Conservation (phyloP, 1,140 invertebrate genomes). For the Drosophila busckii region DNA sequence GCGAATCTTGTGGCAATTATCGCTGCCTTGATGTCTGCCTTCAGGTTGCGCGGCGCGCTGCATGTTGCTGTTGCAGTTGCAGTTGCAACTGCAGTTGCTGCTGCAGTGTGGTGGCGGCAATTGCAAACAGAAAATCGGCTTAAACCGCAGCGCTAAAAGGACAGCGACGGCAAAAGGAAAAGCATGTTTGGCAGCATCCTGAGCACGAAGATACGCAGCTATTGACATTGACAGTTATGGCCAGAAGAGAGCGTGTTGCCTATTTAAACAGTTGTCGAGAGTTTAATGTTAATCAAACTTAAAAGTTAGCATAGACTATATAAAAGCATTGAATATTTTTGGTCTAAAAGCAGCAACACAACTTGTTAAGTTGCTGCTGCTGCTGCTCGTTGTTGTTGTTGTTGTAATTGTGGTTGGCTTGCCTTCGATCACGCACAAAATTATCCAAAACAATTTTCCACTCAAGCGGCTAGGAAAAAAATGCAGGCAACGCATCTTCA, state of each 20-base stretch:
- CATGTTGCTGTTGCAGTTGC: conserved; percentile 2
- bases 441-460: conserved; percentile 73
- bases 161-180: conserved; percentile 49
- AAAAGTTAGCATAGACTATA: too few relatives aligned
- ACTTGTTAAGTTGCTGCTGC: too few relatives aligned
- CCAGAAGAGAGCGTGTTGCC: conserved; percentile 40
- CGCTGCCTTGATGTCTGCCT: conserved; percentile 33
- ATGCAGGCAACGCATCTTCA: conserved; percentile 55
- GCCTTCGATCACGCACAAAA: conserved; percentile 35
- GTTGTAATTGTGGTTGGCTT: neutral
- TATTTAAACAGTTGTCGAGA: too few relatives aligned
- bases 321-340: too few relatives aligned
- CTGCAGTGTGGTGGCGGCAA: conserved; percentile 18
- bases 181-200: conserved; percentile 22
- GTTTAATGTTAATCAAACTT: too few relatives aligned
- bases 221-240: conserved; percentile 71
- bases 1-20: conserved; percentile 69
- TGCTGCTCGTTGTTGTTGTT: neutral
- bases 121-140: conserved; percentile 65
- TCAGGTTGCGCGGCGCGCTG: conserved; percentile 9
- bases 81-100: conserved; percentile 8
- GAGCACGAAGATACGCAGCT: conserved; percentile 19
- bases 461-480: conserved; percentile 64
- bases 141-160: conserved; percentile 66
- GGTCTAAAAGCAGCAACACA: too few relatives aligned